Base-by-base conservation (phyloP, 2,113 vertebrate genomes). In the Dipodomys stephensi region DNA sequence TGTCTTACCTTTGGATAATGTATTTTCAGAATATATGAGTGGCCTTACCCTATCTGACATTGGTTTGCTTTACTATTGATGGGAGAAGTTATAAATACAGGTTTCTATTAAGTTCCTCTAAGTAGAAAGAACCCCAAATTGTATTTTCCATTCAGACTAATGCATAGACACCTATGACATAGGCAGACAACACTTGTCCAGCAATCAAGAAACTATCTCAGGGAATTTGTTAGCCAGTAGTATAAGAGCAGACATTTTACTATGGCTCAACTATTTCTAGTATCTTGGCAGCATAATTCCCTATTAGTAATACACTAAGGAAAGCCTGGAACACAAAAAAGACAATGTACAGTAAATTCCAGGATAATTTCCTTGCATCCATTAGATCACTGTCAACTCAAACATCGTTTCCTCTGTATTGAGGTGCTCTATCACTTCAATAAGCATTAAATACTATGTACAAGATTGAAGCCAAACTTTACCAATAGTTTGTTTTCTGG, bases 401-500 rank as follows among this genome's bases (percentile, higher is more conserved):
- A 95, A 95, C 35, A 92, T 1, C 0, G 92, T 96, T 97, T 94
- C 88, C 87, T 96, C 96, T 95, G 81, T 96, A 86, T 67, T 62
- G 74, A 76, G 93, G 91, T 83, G 23, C n/a, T 76, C 87, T 96
- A 80, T 90, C 87, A 90, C 96, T 97, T 97, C 91, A 88, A 95
- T 88, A 94, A 96, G 79, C 91, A 84, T 91, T 78, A 96, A 91
- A 97, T 95, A 92, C 95, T 95, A 85, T 96, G 85, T 90, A 90
- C 85, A 95, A 77, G 96, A 97, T 95, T 97, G 91, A 97, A 97
- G 93, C 67, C 92, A 97, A 97, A 96, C 83, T 89, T 95, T 82
- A 81, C 91, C 67, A 94, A 77, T 84, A 96, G 96, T 97, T 97
- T 96, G 97, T 98, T 98, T 97, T 96, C 96, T 97, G 93, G 96